Base-by-base conservation (phyloP, 2,888 invertebrate species). In the Dicyrtomina minuta region DNA sequence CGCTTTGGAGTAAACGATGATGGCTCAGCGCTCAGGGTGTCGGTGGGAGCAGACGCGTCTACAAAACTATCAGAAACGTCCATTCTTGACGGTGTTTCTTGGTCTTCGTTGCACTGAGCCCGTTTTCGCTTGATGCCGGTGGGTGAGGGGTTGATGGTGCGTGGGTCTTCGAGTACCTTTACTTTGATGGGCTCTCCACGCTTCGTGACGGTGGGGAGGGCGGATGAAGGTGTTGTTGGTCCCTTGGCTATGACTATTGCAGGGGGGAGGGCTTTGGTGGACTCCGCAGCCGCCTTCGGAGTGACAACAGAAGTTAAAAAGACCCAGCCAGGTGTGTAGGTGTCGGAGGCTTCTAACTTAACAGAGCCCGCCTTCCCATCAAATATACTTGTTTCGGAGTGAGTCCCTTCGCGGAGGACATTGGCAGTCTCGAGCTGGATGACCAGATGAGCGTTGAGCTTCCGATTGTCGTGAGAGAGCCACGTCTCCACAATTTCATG, bases 401-500 rank as follows among this genome's bases (percentile, higher is more conserved):
- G 17, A 15, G 20, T 44, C 1, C 4, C 26, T 12, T 62, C 49
- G 22, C 62, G 44, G n/a, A 46, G 44, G 20, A 22, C 20, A 3
- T 62, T 62, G 22, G 41, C 46, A 13, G 62, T 62, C 26, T 62
- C 62, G 3, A 62, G n/a, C 27, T 62, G 62, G 17, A 62, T 46
- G 26, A 62, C 17, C 4, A 62, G 22, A 8, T 33, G 6, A 10
- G 46, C 3, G 46, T 62, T 62, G 15, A 8, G 4, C 15, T 41
- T 44, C 10, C 62, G 44, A 8, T 41, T 20, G 2, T 46, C 22
- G 43, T 62, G 22, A 15, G 62, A 44, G 4, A 62, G 5, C 62
- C 62, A 62, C 1, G 46, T 15, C 5, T 62, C 46, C 1, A 46
- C 27, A 24, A 62, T 17, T 6, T n/a, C 39, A 12, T 46, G 22